Evolutionary conservation across 2,113 vertebrate genomes (phyloP).

Genomic region (Mesoclemmys tuberculata): DNA sequence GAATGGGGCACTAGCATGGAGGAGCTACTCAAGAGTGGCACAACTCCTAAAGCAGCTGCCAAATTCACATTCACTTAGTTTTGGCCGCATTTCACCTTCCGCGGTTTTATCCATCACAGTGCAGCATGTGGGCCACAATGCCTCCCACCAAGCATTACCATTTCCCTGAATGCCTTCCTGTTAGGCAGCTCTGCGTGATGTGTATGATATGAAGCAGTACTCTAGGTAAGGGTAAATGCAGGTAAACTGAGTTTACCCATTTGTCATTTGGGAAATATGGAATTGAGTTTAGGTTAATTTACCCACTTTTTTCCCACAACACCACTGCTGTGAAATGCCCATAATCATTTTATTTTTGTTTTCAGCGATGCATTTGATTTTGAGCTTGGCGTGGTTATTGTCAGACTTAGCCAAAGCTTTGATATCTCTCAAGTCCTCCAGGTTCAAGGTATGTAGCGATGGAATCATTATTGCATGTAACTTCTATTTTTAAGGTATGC

Average conservation of each 20-base stretch:
- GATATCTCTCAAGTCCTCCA: conserved; percentile 92
- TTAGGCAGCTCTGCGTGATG: background rate
- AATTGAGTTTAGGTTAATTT: background rate
- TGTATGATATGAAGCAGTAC: background rate
- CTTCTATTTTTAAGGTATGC: background rate
- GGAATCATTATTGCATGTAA: background rate
- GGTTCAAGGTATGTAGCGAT: conserved; percentile 87
- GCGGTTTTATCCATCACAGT: background rate
- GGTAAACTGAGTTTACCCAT: background rate
- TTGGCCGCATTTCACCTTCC: background rate
- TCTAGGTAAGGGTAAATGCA: background rate
- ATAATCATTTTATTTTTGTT: conserved; percentile 9
- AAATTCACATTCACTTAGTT: background rate
- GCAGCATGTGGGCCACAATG: background rate
- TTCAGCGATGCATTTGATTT: conserved; percentile 95
- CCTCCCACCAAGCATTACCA: background rate
- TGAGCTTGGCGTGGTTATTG: conserved; percentile 88
- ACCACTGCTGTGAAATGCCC: background rate
- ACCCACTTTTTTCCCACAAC: background rate
- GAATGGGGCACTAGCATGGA: background rate
- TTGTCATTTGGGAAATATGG: background rate
- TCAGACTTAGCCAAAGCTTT: conserved; percentile 92
- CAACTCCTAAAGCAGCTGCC: background rate
- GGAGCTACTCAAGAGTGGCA: background rate
- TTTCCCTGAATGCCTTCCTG: background rate